Base-by-base conservation (phyloP, 2,888 invertebrate genomes). In the Chrysolina haemoptera region DNA sequence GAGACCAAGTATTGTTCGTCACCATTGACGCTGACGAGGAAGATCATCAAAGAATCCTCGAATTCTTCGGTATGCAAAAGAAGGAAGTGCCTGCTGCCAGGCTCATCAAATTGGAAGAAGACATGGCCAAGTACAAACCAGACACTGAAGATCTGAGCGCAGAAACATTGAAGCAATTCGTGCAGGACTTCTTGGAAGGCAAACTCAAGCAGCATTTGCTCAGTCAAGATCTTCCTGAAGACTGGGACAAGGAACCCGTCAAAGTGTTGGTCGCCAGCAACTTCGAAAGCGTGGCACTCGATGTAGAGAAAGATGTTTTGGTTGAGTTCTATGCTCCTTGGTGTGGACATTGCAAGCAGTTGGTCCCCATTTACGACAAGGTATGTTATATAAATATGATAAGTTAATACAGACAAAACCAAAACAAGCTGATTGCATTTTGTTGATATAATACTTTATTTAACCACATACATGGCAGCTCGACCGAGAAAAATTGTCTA, bases 261-360 rank as follows among this genome's bases (percentile, higher is more conserved):
- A 98, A 98, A 90, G 89, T 91, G 68, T 92, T 99, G 73, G 98
- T 98, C 71, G 94, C 98, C 78, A 94, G 93, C 87, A 99, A 99
- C 91, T 99, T 99, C 88, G 96, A 97, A 83, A 94, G 94, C 81
- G 95, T 99, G 81, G 99, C 93, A 66, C 92, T 95, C 80, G 95
- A 99, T 88, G 91, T 91, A 83, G 90, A 89, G 81, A 99, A 98
- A 91, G 93, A 94, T 85, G 99, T 99, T 66, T 92, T 99, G 74
- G 98, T 99, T 79, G 99, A 99, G 90, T 99, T 99, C 91, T 99
- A 98, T 89, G 98, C 98, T 69, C 98, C 99, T 76, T 99, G 99
- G 99, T 96, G 96, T 89, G 98, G 98, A 76, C 99, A 99, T 89
- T 99, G 99, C 93, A 98, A 99, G 88, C 97, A 98, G 88, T 91